phyloP scores from a whole-genome alignment of 2,113 vertebrate genomes.

The Hippocampus barbouri region DNA sequence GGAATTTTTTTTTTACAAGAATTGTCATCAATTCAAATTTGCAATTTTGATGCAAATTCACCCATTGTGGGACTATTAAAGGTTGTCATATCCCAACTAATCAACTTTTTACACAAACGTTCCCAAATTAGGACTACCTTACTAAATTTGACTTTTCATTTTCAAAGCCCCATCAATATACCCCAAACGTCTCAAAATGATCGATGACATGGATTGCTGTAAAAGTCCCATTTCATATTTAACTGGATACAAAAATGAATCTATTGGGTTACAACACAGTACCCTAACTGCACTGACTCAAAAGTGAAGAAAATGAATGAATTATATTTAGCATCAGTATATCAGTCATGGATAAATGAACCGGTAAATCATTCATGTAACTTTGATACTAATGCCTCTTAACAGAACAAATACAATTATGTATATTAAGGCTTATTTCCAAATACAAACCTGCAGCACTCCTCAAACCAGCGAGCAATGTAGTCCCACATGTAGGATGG shows the following conservation, averaged over 20 bases:
- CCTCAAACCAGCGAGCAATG: slow-evolving; percentile 96
- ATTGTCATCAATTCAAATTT: background rate
- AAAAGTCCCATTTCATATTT: background rate
- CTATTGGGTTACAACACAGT: background rate
- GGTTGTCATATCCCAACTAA: too few species aligned
- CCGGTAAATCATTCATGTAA: background rate
- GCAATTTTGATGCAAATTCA: background rate
- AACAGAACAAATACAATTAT: background rate
- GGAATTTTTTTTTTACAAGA: background rate
- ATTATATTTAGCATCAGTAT: background rate
- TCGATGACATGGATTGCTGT: background rate
- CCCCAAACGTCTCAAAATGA: background rate
- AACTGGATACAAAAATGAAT: background rate
- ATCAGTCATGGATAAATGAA: background rate
- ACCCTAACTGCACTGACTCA: background rate
- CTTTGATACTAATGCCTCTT: background rate
- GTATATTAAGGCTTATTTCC: background rate
- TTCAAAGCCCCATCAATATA: background rate
- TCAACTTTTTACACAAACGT: background rate
- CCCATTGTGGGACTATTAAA: too few species aligned
- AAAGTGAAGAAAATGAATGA: background rate
- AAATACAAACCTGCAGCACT: slow-evolving; percentile 87
- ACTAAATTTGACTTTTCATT: background rate
- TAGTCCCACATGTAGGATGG: slow-evolving; percentile 99
- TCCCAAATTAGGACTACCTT: background rate